Evolutionary conservation across 2,797 vertebrate species (phyloP).

Genomic region (Tragopan temminckii): DNA sequence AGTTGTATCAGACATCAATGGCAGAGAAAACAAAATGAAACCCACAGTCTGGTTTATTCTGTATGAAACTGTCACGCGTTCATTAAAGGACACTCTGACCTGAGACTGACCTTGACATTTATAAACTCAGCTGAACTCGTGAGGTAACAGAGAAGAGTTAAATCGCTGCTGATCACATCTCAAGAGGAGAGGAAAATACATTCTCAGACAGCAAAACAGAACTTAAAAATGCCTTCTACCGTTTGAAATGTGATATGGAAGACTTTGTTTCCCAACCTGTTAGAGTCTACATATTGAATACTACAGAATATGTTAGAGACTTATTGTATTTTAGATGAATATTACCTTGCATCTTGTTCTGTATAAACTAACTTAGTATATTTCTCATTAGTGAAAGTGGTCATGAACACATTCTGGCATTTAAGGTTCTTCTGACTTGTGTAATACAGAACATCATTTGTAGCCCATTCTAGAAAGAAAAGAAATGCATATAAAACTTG

Average conservation of each 20-base stretch:
- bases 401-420: constrained; percentile 87
- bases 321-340: background rate
- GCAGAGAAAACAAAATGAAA: constrained; percentile 63
- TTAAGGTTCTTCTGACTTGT: constrained; percentile 88
- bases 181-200: constrained; percentile 8
- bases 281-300: background rate
- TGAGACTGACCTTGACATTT: constrained; percentile 73
- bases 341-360: constrained; percentile 91
- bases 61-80: constrained; percentile 61
- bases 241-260: background rate
- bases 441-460: constrained; percentile 90
- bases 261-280: background rate
- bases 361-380: constrained; percentile 85
- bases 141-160: constrained; percentile 52
- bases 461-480: constrained; percentile 91
- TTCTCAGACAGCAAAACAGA: constrained; percentile 4
- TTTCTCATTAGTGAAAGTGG: constrained; percentile 83
- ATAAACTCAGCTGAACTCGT: constrained; percentile 66
- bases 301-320: background rate
- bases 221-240: constrained; percentile 10
- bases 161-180: constrained; percentile 55
- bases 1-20: constrained; percentile 63
- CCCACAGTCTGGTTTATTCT: constrained; percentile 28
- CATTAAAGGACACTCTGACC: constrained; percentile 70
- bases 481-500: constrained; percentile 2